Evolutionary conservation across 2,797 vertebrate genomes (phyloP).

Genomic region (Nyctibius grandis): DNA sequence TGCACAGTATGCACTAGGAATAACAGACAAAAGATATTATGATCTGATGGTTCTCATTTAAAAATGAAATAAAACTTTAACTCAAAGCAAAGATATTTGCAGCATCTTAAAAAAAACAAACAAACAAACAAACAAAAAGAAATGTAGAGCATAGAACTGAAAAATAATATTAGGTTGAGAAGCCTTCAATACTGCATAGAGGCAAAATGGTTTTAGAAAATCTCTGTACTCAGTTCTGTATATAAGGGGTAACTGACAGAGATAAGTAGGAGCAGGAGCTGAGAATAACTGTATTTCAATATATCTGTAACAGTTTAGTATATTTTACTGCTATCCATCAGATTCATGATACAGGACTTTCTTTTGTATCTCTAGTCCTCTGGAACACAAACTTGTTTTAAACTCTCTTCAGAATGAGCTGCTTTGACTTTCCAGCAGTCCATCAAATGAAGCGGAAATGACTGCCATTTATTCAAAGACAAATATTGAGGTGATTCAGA

Average conservation of each 20-base stretch:
- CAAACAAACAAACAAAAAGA: neutral
- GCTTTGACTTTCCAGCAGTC: neutral
- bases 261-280: neutral
- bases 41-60: neutral
- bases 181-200: neutral
- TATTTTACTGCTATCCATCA: neutral
- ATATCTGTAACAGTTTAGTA: neutral
- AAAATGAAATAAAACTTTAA: neutral
- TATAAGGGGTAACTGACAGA: neutral
- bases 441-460: neutral
- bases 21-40: neutral
- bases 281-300: neutral
- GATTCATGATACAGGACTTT: neutral
- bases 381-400: neutral
- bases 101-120: neutral
- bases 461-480: neutral
- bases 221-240: neutral
- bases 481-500: neutral
- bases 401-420: neutral
- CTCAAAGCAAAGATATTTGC: neutral
- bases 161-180: neutral
- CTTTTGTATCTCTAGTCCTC: neutral
- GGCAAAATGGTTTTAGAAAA: neutral
- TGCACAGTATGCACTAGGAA: neutral
- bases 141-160: neutral